phyloP scores from a whole-genome alignment of 2,113 vertebrate genomes.

The Cyanoderma ruficeps region DNA sequence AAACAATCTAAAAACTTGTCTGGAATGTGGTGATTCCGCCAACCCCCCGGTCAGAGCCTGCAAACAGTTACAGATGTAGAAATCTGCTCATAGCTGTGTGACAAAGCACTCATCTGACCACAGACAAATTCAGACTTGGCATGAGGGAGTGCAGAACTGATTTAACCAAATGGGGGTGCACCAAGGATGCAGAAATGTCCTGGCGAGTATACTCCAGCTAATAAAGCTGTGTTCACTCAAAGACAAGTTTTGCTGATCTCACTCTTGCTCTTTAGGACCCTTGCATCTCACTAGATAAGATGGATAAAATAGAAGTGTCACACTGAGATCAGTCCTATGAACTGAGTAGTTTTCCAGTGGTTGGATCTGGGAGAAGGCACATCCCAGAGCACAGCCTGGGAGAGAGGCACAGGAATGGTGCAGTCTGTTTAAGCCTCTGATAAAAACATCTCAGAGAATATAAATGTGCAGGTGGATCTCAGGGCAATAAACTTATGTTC shows the following conservation, averaged over 20 bases:
- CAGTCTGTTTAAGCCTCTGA: background rate
- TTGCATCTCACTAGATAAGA: background rate
- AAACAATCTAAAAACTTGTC: background rate
- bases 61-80: background rate
- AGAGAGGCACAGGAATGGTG: background rate
- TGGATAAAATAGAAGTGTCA: background rate
- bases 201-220: background rate
- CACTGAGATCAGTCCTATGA: background rate
- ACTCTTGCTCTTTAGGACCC: background rate
- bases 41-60: background rate
- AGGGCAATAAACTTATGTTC: background rate
- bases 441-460: background rate
- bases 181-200: background rate
- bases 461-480: background rate
- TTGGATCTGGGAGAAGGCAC: background rate
- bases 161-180: background rate
- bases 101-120: background rate
- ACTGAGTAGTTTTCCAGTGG: background rate
- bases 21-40: slow-evolving; percentile 10
- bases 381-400: background rate
- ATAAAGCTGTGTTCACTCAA: background rate
- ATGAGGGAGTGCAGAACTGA: background rate
- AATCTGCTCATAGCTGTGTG: background rate
- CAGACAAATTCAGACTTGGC: background rate
- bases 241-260: background rate